Percentiles rank a stretch among this genome's conserved stretches.
Conservation (phyloP, 2,113 vertebrate genomes). For the Leucosticte australis region DNA sequence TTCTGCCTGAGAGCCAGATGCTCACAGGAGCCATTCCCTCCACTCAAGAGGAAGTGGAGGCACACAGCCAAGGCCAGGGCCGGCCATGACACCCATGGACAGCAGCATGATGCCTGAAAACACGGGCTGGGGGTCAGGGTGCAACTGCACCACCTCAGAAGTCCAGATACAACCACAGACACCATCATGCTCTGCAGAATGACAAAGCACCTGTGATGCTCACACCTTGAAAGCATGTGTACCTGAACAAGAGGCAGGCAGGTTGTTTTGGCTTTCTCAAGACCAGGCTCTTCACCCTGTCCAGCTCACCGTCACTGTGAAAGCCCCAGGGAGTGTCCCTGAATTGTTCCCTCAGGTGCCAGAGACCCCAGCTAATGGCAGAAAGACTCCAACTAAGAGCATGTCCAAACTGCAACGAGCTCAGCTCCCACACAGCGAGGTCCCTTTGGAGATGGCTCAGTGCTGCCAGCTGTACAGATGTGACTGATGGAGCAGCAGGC, state of each 20-base stretch:
- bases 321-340: neutral
- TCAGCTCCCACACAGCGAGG: fast-evolving
- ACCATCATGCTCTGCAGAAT: neutral
- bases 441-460: neutral
- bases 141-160: neutral
- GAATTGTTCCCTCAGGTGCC: neutral
- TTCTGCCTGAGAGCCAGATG: neutral
- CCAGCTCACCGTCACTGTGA: neutral
- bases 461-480: neutral
- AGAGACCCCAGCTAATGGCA: neutral
- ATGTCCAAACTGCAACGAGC: fast-evolving
- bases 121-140: neutral
- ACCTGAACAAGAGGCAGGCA: neutral
- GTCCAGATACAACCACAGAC: neutral
- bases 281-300: neutral
- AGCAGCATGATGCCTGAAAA: neutral
- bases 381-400: neutral
- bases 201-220: neutral
- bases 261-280: neutral
- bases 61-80: neutral
- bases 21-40: neutral
- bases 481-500: neutral
- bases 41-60: fast-evolving
- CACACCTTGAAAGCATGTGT: fast-evolving
- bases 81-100: neutral